Conservation (phyloP, 2,888 invertebrate species). For the Crepidodera aurea region DNA sequence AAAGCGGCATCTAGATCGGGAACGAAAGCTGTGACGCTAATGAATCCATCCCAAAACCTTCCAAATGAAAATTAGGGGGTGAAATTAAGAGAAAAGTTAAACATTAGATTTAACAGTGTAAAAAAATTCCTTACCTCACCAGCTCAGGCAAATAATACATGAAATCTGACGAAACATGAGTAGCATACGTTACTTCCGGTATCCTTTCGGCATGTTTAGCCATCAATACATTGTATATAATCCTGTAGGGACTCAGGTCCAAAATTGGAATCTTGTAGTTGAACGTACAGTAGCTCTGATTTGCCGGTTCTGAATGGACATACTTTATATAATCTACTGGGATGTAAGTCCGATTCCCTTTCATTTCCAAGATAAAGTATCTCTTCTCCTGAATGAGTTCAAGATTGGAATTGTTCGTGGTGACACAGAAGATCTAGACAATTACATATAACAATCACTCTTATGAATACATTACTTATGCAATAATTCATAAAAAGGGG, state of each 20-base stretch:
- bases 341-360: background rate
- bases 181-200: constrained; percentile 72
- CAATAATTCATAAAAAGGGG: too few species aligned
- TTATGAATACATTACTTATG: too few species aligned
- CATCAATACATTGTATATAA: constrained; percentile 70
- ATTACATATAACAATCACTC: too few species aligned
- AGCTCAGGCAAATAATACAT: constrained; percentile 74
- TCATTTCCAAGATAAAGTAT: background rate
- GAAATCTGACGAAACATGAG: constrained; percentile 77
- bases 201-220: constrained; percentile 59
- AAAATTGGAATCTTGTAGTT: constrained; percentile 70
- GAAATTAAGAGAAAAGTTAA: too few species aligned
- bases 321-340: constrained; percentile 12
- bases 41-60: constrained; percentile 72
- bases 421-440: constrained; percentile 42
- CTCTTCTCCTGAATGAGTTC: constrained; percentile 2
- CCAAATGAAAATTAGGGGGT: too few species aligned
- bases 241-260: constrained; percentile 70
- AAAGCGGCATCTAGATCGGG: constrained; percentile 70
- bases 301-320: constrained; percentile 52
- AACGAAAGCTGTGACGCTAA: constrained; percentile 74
- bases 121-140: constrained; percentile 59
- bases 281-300: constrained; percentile 68
- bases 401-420: constrained; percentile 21
- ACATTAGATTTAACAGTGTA: too few species aligned